Conservation (phyloP, 2,888 invertebrate species). For the Cataglyphis altisquamis region DNA sequence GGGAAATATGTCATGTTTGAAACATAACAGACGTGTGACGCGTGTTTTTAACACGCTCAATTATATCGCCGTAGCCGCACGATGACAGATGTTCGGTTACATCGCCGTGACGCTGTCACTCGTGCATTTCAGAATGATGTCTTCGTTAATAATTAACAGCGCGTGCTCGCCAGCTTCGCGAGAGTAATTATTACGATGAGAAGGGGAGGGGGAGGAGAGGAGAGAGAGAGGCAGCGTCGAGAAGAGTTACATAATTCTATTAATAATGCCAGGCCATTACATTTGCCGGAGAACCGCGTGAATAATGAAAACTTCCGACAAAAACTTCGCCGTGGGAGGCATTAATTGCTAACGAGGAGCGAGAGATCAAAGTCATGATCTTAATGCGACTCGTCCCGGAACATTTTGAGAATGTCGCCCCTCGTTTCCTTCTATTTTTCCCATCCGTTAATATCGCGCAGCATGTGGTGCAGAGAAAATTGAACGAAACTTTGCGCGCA, state of each 20-base stretch:
- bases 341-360: constrained; percentile 53
- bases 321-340: constrained; percentile 41
- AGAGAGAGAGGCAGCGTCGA: not conserved
- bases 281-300: constrained; percentile 37
- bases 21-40: constrained; percentile 40
- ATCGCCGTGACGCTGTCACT: constrained; percentile 40
- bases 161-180: constrained; percentile 45
- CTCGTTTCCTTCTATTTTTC: not conserved
- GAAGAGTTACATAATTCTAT: constrained; percentile 57
- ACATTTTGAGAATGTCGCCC: constrained; percentile 38
- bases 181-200: constrained; percentile 37
- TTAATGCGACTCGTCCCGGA: constrained; percentile 39
- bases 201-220: not conserved
- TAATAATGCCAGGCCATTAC: constrained; percentile 50
- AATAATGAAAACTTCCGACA: constrained; percentile 52
- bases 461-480: constrained; percentile 61
- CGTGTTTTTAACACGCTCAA: constrained; percentile 46
- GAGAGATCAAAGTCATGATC: constrained; percentile 52
- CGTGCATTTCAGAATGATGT: constrained; percentile 46
- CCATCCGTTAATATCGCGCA: constrained; percentile 58
- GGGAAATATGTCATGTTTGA: constrained; percentile 20
- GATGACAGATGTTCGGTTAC: constrained; percentile 53
- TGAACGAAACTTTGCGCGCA: constrained; percentile 60
- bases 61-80: constrained; percentile 22
- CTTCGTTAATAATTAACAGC: constrained; percentile 51